phyloP scores from a whole-genome alignment of 2,797 vertebrate genomes.

The Vultur gryphus region DNA sequence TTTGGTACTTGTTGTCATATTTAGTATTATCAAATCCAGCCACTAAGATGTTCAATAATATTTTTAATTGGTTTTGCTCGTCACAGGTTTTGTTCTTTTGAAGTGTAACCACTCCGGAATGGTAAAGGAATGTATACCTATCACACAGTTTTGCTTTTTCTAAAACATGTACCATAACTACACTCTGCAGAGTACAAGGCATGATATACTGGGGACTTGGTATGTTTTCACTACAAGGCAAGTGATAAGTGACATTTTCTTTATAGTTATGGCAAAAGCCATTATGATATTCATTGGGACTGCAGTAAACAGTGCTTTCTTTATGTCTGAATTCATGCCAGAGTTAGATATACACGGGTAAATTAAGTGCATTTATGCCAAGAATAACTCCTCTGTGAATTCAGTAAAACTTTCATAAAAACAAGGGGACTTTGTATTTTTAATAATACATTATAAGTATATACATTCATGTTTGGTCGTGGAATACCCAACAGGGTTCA shows the following conservation, averaged over 20 bases:
- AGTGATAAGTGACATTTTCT: not conserved
- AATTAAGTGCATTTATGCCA: slow-evolving; percentile 29
- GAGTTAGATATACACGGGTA: slow-evolving; percentile 24
- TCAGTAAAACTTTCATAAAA: slow-evolving; percentile 17
- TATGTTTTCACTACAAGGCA: not conserved
- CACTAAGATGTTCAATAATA: not conserved
- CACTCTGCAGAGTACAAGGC: not conserved
- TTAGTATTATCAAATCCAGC: not conserved
- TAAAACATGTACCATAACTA: not conserved
- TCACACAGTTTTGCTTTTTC: not conserved
- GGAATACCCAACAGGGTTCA: not conserved
- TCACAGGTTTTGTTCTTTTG: not conserved
- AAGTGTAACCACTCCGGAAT: not conserved
- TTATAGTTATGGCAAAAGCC: slow-evolving; percentile 18
- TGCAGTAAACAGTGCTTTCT: slow-evolving; percentile 40
- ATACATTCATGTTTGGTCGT: not conserved
- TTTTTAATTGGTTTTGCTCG: not conserved
- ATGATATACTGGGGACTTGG: not conserved
- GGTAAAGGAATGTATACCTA: not conserved
- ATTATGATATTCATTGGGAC: slow-evolving; percentile 12
- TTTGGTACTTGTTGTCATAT: not conserved
- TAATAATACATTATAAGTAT: slow-evolving; percentile 14
- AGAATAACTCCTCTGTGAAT: slow-evolving; percentile 50
- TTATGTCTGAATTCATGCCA: slow-evolving; percentile 49
- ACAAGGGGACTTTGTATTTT: slow-evolving; percentile 34